Conservation (phyloP, 1,140 invertebrate genomes). For the Drosophila bocki region DNA sequence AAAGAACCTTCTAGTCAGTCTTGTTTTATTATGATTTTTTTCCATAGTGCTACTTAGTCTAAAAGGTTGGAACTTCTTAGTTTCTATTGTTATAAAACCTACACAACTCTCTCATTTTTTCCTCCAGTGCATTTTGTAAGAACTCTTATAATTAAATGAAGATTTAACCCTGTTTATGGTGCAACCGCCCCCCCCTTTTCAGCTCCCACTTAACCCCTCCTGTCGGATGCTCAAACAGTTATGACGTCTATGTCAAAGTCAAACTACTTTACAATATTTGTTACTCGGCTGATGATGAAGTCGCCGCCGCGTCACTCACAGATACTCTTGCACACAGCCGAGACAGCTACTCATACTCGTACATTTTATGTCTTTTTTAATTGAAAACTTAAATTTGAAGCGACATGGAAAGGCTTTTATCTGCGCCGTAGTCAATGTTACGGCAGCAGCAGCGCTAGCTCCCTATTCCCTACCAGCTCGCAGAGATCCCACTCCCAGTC, state of each 20-base stretch:
- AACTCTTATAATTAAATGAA: constrained; percentile 33
- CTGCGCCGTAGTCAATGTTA: constrained; percentile 71
- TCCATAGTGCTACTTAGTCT: too few species aligned
- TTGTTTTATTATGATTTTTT: too few species aligned
- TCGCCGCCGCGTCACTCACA: constrained; percentile 60
- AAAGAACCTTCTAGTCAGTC: too few species aligned
- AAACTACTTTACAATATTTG: constrained; percentile 80
- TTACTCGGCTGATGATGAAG: constrained; percentile 55
- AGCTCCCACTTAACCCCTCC: constrained; percentile 42
- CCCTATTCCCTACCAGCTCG: constrained; percentile 45
- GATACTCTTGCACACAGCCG: constrained; percentile 34
- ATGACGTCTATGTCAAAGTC: constrained; percentile 79
- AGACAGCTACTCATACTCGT: constrained; percentile 48
- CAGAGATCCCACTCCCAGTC: constrained; percentile 11
- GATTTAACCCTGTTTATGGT: constrained; percentile 7
- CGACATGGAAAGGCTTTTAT: constrained; percentile 84
- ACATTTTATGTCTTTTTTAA: constrained; percentile 82
- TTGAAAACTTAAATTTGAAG: constrained; percentile 84
- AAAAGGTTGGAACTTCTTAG: background rate
- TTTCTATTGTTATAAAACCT: background rate
- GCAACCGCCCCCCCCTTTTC: background rate
- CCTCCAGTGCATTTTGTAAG: background rate
- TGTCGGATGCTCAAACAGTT: constrained; percentile 66
- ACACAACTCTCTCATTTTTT: background rate
- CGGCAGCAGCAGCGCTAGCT: constrained; percentile 39